Base-by-base conservation (phyloP, 1,140 invertebrate genomes). In the Drosophila bocqueti region DNA sequence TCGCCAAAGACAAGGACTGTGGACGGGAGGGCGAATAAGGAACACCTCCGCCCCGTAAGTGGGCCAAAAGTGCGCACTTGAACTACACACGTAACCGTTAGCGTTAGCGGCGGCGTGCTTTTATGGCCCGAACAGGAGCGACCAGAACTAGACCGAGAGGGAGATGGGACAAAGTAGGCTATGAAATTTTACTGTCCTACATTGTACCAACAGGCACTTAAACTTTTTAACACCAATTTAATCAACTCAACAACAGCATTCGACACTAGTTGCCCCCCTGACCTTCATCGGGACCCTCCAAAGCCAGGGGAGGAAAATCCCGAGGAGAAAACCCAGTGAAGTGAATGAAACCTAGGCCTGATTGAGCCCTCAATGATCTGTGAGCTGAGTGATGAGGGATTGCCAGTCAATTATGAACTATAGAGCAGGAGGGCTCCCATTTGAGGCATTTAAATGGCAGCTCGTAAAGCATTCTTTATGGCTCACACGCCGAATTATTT, bases 181-280 rank as follows among this genome's bases (percentile, higher is more conserved):
- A 90, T 89, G 78, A 89, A 89, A 90, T 79, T 89, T 90, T 76
- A 89, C 65, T 90, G 60, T 67, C 78, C 76, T 79, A 84, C 84
- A 89, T 90, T 84, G 81, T 87, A 81, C 81, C 87, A 73, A 81
- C 84, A 89, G 71, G 47, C 85, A 89, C 81, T 89, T 85, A 47
- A 90, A 85, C 81, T 85, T 89, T 89, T 90, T 81, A 89, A 89
- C 85, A 79, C 75, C 86, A 89, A 85, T 79, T 90, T 89, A 90
- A 89, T 90, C 81, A 90, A 90, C 52, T 66, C 49, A 71, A 76
- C 85, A 76, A 77, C 74, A 67, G 57, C 60, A 69, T 63, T 61
- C 50, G 40, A 62, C 65, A 43, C 65, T 78, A 78, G 57, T 78
- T 78, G 74, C 49, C 49, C 34, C 40, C 18, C 36, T 18, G 43